Evolutionary conservation across 2,113 vertebrate genomes (phyloP).

Genomic region (Antechinus stuartii): DNA sequence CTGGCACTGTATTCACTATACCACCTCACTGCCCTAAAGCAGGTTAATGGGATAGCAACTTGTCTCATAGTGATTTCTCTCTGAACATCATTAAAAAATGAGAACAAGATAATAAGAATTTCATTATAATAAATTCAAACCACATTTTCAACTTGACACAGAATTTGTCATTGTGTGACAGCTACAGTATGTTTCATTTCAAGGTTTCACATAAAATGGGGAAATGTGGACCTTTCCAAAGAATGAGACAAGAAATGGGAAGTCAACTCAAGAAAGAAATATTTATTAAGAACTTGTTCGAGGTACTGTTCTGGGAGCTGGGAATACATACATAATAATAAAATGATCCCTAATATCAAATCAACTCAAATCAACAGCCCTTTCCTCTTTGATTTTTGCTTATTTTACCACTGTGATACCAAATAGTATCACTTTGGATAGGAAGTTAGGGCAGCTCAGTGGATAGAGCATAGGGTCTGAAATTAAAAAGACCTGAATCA

Average conservation of each 20-base stretch:
- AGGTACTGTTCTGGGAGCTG: neutral
- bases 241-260: neutral
- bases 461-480: too few species aligned
- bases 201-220: conserved; percentile 24
- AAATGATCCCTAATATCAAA: neutral
- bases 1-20: neutral
- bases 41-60: neutral
- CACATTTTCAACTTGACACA: neutral
- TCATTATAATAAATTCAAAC: neutral
- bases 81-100: neutral
- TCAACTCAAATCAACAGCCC: neutral
- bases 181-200: conserved; percentile 5
- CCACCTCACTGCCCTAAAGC: neutral
- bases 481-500: neutral
- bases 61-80: neutral
- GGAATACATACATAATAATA: neutral
- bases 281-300: neutral
- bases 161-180: neutral
- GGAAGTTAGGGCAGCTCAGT: neutral
- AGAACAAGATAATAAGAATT: neutral
- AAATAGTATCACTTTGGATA: conserved; percentile 29
- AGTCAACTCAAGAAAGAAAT: neutral
- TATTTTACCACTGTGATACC: conserved; percentile 23
- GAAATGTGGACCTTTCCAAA: neutral
- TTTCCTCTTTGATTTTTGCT: conserved; percentile 40